These are phyloP conservation scores for Petrocephalus zakoni DNA, from an alignment of 2,113 vertebrate genomes.

Conservation along the genomic window DNA sequence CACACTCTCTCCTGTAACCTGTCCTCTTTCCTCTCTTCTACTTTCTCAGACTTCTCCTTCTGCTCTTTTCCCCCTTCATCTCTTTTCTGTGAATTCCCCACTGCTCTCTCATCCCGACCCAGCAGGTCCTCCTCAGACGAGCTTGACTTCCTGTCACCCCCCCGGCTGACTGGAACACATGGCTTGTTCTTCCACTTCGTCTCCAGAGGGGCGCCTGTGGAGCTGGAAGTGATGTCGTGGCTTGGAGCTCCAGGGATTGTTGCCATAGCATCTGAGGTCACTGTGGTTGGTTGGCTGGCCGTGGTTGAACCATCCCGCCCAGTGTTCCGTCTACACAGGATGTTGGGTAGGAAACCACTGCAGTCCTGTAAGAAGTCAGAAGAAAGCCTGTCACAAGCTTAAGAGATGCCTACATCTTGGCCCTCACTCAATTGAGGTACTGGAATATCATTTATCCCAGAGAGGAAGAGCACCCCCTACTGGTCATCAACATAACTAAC, in stretches of 20 bases:
- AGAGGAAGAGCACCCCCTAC: not conserved
- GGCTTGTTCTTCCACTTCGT: slow-evolving; percentile 65
- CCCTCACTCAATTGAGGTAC: not conserved
- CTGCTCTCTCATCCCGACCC: slow-evolving; percentile 49
- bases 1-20: not conserved
- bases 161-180: slow-evolving; percentile 64
- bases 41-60: slow-evolving; percentile 19
- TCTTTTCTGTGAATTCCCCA: slow-evolving; percentile 53
- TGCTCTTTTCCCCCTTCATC: slow-evolving; percentile 50
- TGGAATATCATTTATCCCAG: not conserved
- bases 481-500: not conserved
- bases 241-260: slow-evolving; percentile 43
- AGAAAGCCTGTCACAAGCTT: not conserved
- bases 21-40: not conserved
- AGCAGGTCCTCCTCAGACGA: slow-evolving; percentile 72
- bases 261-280: slow-evolving; percentile 36
- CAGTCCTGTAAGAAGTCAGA: not conserved
- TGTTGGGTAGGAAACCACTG: not conserved
- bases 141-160: slow-evolving; percentile 67
- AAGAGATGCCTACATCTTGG: not conserved
- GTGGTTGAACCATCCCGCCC: not conserved
- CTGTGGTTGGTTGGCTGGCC: slow-evolving; percentile 44
- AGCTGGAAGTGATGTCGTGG: slow-evolving; percentile 40
- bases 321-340: not conserved
- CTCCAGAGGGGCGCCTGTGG: slow-evolving; percentile 44